These are phyloP conservation scores for Sparus aurata DNA, from an alignment of 2,797 vertebrate genomes.

Conservation along the genomic window DNA sequence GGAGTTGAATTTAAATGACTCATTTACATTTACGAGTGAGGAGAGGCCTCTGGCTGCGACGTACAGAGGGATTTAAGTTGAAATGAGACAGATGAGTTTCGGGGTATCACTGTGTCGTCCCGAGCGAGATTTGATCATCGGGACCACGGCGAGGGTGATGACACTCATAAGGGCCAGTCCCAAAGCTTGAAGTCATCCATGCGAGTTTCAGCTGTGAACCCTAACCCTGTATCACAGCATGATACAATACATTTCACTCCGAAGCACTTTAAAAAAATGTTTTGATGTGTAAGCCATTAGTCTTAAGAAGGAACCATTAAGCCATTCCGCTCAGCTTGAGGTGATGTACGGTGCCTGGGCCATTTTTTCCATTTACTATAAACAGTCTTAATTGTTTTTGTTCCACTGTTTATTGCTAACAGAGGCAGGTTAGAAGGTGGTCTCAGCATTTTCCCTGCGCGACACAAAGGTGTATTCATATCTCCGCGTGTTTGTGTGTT, in stretches of 20 bases:
- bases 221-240: conserved; percentile 32
- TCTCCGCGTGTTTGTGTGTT: conserved; percentile 27
- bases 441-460: conserved; percentile 17
- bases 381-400: conserved; percentile 53
- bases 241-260: conserved; percentile 50
- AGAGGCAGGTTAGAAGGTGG: conserved; percentile 38
- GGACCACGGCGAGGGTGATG: conserved; percentile 26
- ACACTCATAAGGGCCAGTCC: conserved; percentile 27
- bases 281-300: conserved; percentile 30
- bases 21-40: conserved; percentile 32
- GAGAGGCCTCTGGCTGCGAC: conserved; percentile 28
- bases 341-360: conserved; percentile 4
- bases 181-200: conserved; percentile 42
- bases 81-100: conserved; percentile 33
- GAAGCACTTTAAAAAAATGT: conserved; percentile 31
- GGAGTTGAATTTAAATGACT: conserved; percentile 26
- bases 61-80: conserved; percentile 16
- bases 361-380: conserved; percentile 47
- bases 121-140: conserved; percentile 38
- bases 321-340: conserved; percentile 28
- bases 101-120: not conserved
- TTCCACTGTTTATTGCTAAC: conserved; percentile 49
- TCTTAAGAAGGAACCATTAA: conserved; percentile 21
- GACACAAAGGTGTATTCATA: conserved; percentile 34
- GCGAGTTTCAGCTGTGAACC: conserved; percentile 41